Conservation (phyloP, 2,888 invertebrate species). For the Clitarchus hookeri region DNA sequence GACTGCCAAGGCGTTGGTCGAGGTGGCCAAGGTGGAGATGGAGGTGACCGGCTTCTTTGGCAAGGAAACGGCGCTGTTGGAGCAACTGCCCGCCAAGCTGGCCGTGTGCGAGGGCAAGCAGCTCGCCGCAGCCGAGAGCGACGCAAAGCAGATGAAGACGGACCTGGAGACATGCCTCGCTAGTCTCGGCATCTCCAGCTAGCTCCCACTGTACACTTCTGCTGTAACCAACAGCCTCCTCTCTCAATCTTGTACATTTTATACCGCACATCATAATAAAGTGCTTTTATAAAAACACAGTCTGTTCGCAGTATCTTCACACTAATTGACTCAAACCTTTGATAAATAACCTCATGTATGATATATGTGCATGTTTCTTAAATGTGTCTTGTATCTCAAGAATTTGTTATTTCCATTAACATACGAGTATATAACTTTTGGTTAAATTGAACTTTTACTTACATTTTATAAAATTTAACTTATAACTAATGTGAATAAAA, state of each 20-base stretch:
- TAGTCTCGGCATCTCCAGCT: not conserved
- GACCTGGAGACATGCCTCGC: not conserved
- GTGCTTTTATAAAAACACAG: not conserved
- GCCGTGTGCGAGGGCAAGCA: not conserved
- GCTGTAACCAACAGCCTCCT: too few species aligned
- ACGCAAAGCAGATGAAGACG: not conserved
- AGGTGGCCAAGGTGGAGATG: conserved; percentile 17
- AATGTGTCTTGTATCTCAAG: too few species aligned
- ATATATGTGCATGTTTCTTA: too few species aligned
- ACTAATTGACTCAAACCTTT: too few species aligned
- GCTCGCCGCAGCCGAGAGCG: not conserved
- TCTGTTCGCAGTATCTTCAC: too few species aligned
- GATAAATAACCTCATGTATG: too few species aligned
- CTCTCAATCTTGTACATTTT: not conserved
- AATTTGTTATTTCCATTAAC: too few species aligned
- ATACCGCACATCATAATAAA: not conserved
- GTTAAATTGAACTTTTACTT: too few species aligned
- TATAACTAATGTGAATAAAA: too few species aligned
- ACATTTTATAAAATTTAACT: too few species aligned
- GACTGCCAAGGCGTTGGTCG: not conserved
- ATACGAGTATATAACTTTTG: too few species aligned
- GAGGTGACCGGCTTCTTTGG: conserved; percentile 4
- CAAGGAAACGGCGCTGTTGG: conserved; percentile 5
- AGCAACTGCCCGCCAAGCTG: not conserved
- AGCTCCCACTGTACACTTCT: not conserved